A percentile compares a stretch with the other conserved stretches of the same genome.
Conservation (phyloP, 2,113 vertebrate genomes). For the Strix aluco region DNA sequence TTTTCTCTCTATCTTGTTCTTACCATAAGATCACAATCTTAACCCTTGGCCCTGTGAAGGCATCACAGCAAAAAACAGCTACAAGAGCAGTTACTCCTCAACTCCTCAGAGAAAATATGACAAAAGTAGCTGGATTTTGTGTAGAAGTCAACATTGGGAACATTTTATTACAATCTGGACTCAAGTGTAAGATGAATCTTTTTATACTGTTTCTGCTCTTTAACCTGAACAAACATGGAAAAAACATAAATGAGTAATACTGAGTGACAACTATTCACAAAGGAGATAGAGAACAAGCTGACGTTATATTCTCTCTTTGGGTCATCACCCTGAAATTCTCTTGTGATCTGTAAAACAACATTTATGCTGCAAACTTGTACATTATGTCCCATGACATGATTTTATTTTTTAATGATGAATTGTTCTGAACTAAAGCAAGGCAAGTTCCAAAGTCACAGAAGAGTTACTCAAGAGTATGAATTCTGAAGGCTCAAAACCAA, state of each 20-base stretch:
- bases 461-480: not conserved
- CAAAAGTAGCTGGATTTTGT: not conserved
- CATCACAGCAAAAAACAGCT: not conserved
- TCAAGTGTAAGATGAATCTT: not conserved
- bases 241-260: not conserved
- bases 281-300: not conserved
- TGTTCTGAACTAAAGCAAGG: not conserved
- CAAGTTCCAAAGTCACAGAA: not conserved
- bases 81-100: not conserved
- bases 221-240: not conserved
- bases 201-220: not conserved
- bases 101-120: not conserved
- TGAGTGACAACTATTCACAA: not conserved
- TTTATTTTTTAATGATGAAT: not conserved
- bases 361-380: not conserved
- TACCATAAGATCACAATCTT: not conserved
- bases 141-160: not conserved
- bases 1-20: not conserved
- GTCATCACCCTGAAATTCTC: slow-evolving; percentile 13
- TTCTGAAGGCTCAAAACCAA: not conserved
- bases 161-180: not conserved
- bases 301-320: not conserved
- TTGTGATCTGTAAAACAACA: not conserved
- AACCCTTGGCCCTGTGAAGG: not conserved
- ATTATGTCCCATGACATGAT: not conserved